Evolutionary conservation across 2,797 vertebrate genomes (phyloP), one percentile per base, ranked within the genome.

Genomic region (Lagorchestes hirsutus): DNA sequence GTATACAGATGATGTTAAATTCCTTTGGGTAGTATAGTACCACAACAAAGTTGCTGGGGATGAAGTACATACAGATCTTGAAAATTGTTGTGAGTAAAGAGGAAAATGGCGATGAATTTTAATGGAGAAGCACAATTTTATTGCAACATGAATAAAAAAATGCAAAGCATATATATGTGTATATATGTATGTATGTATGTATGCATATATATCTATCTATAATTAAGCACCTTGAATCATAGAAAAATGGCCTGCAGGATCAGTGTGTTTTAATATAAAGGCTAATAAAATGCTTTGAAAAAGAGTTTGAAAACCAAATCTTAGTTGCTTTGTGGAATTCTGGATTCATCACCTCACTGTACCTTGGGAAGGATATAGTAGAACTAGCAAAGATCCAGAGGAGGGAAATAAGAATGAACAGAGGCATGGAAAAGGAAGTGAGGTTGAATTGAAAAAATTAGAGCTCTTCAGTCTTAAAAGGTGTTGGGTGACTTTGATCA

Each of bases 141-240:
- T 74, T 74, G 67, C 18, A 8, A 14, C n/a, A 74, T 74, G n/a
- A 74, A 74, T 22, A 74, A 74, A 74, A 34, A 40, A 74, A 14
- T 62, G 8, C n/a, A 74, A 74, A n/a, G 16, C 8, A 40, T 8
- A 74, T 6, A 1, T 40, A 40, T 40, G 22, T 74, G 5, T 40
- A n/a, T 8, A 18, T 22, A 9, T 22, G 1, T 16, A n/a, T n/a
- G 5, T 67, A 62, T 0, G 2, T 34, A 14, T 59, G 3, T 0
- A 34, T 62, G 34, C 4, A 12, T 12, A 13, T 34, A 14, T 62
- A 31, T 14, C 31, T 13, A 59, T 31, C 12, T 59, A 62, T 13
- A 67, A 67, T 67, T 67, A 74, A 74, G 62, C 34, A 74, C 1
- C 6, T 46, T 82, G n/a, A 40, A 46, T 5, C 18, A 82, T 82